Evolutionary conservation across 2,888 invertebrate species (phyloP), one percentile per base, ranked within the genome.

Genomic region (Orgyia antiqua): DNA sequence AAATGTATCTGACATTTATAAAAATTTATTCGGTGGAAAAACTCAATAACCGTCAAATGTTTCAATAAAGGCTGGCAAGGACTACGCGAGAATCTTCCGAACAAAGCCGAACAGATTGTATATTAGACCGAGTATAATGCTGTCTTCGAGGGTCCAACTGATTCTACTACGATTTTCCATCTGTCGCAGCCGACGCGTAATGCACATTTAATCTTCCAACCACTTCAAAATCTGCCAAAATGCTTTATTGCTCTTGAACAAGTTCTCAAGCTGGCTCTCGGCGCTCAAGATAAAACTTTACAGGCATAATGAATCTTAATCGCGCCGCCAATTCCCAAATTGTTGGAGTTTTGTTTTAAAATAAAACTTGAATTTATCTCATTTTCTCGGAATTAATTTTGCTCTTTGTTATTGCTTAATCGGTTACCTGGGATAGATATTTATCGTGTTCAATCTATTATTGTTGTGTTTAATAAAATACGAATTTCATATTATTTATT

Each of bases 241-340:
- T 83, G 82, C 77, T 84, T 84, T 84, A 84, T 83, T 76, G 77
- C 80, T 70, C 67, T 58, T 59, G 70, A 76, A 74, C 69, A 77
- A 77, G 68, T 72, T 67, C 56, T 57, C 67, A 65, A 75, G 72
- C 52, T 52, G 52, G 52, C 50, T 52, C 50, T 67, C 67, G 66
- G 58, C 60, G 58, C 65, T 64, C 64, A 58, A 77, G 82, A 83
- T 83, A 82, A 83, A 83, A 84, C 82, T 84, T 83, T 73, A 76
- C 72, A 77, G 63, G 76, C 76, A 78, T 82, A 83, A 83, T 83
- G 84, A 83, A 82, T 83, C 82, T 76, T 79, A 82, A 80, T 79
- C 76, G 73, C 64, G 60, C 65, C 68, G 76, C 71, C 78, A 74
- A 83, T 83, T 78, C 57, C 58, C 69, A 79, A 82, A 76, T 79